Evolutionary conservation across 2,797 vertebrate genomes (phyloP).

Genomic region (Pteronotus mesoamericanus): DNA sequence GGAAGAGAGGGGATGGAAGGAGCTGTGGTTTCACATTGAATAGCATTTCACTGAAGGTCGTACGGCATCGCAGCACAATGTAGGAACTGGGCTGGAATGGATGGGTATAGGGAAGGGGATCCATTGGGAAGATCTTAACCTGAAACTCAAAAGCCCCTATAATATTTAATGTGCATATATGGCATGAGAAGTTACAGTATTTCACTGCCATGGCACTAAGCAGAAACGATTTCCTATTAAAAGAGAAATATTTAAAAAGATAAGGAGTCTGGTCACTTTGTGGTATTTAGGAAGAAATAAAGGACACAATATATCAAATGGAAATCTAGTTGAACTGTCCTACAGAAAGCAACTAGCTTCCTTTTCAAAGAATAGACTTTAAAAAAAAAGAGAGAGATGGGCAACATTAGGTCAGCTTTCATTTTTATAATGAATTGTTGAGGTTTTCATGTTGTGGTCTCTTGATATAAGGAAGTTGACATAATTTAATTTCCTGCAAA

Average conservation of each 20-base stretch:
- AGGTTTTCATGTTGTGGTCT: background rate
- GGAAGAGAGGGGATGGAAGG: background rate
- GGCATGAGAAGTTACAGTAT: background rate
- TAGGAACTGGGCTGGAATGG: background rate
- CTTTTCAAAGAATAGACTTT: background rate
- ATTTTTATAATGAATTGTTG: background rate
- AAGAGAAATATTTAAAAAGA: slow-evolving; percentile 23
- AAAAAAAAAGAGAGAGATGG: background rate
- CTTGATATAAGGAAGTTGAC: background rate
- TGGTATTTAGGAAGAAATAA: background rate
- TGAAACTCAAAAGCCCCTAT: slow-evolving; percentile 36
- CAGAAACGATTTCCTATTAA: background rate
- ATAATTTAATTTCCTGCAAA: slow-evolving; percentile 7
- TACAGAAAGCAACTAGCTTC: background rate
- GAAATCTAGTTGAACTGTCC: background rate
- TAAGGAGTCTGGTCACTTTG: background rate
- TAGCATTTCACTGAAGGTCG: slow-evolving; percentile 35
- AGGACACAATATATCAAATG: background rate
- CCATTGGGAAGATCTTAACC: background rate
- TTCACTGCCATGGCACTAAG: slow-evolving; percentile 17
- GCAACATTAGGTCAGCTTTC: background rate
- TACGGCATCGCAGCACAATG: slow-evolving; percentile 47
- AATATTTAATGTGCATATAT: background rate
- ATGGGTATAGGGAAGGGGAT: background rate
- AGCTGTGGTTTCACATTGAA: background rate